Conservation (phyloP, 2,113 vertebrate genomes). For the Leuciscus idus region DNA sequence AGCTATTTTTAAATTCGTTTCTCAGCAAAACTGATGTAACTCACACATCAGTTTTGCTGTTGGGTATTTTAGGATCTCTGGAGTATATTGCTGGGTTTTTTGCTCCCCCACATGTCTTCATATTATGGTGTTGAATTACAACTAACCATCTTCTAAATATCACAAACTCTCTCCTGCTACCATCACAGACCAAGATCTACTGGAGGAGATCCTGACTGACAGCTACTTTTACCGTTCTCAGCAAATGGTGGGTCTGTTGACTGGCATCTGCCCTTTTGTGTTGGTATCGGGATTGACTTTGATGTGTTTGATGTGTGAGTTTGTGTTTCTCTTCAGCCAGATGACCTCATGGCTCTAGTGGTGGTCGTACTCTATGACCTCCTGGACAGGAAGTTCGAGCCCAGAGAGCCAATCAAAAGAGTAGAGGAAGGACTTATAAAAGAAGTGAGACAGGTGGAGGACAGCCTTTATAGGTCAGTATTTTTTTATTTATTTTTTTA, state of each 20-base stretch:
- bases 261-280: slow-evolving; percentile 60
- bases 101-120: neutral
- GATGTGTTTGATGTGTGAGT: neutral
- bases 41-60: neutral
- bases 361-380: slow-evolving; percentile 94
- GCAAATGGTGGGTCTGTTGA: slow-evolving; percentile 81
- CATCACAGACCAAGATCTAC: slow-evolving; percentile 86
- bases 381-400: slow-evolving; percentile 85
- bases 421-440: slow-evolving; percentile 69
- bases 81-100: neutral
- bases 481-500: too few species aligned
- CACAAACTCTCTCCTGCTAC: neutral
- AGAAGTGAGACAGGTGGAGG: slow-evolving; percentile 84
- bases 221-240: slow-evolving; percentile 80
- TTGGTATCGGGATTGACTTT: slow-evolving; percentile 37
- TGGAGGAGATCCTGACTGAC: slow-evolving; percentile 86
- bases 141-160: neutral
- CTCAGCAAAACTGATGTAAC: neutral
- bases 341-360: slow-evolving; percentile 83
- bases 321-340: slow-evolving; percentile 70
- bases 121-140: neutral
- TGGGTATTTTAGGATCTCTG: neutral
- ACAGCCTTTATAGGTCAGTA: slow-evolving; percentile 80
- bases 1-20: neutral
- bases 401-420: slow-evolving; percentile 64